Conservation (phyloP, 2,113 vertebrate genomes). For the Arenaria interpres region DNA sequence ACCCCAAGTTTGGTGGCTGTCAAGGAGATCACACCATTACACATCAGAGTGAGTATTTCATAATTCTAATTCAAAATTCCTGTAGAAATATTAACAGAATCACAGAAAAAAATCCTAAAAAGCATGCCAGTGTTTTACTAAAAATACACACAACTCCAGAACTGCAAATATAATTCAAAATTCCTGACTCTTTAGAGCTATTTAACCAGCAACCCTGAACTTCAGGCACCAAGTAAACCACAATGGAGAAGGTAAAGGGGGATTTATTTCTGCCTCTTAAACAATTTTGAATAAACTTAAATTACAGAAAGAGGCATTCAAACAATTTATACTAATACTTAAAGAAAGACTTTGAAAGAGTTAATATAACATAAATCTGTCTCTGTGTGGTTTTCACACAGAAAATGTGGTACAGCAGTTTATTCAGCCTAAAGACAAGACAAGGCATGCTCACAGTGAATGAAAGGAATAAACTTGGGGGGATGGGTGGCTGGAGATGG, state of each 20-base stretch:
- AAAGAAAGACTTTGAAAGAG: background rate
- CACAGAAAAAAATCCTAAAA: background rate
- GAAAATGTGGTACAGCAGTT: background rate
- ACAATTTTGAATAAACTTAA: background rate
- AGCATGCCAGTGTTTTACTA: background rate
- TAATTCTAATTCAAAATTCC: background rate
- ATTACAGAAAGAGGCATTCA: background rate
- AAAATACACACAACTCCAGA: background rate
- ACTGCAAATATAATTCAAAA: background rate
- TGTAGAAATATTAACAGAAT: background rate
- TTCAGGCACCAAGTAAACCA: background rate
- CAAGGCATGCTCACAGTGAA: background rate
- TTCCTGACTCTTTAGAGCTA: background rate
- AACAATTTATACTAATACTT: background rate
- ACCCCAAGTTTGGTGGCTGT: background rate
- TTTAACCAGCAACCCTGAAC: background rate
- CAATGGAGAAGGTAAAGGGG: background rate
- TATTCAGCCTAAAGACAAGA: background rate
- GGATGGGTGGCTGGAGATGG: fast-evolving
- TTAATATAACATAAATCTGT: background rate
- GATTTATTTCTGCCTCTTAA: background rate
- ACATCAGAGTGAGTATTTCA: conserved; percentile 18
- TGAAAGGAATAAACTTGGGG: background rate
- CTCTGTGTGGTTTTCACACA: background rate
- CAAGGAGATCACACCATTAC: background rate